Evolutionary conservation across 2,113 vertebrate species (phyloP), one percentile per base, ranked within the genome.

Genomic region (Scatophagus argus): DNA sequence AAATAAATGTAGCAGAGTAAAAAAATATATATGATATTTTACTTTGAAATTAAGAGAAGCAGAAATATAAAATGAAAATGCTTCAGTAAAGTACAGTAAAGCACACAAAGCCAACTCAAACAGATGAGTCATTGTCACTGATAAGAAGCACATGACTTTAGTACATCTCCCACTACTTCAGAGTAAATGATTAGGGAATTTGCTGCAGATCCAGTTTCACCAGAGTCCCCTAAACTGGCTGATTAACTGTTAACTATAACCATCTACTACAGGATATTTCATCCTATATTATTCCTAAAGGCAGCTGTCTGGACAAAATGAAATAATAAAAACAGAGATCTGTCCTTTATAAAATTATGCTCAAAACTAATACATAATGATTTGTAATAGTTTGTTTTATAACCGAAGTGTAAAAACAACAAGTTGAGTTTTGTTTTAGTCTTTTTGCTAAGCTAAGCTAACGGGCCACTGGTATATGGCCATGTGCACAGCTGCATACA

Each of bases 41-140:
- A 32, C 34, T 49, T 21, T 36, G n/a, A 63, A n/a, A 52, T 69
- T 25, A 3, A 25, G 27, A 17, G 5, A 16, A 47, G 25, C 16
- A 39, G 16, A 25, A 61, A 27, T 31, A 31, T 16, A 63, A 43
- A 29, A 25, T 36, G 14, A 3, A 25, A 27, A 17, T 12, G 7
- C 38, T 31, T 69, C 17, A 32, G 14, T n/a, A n/a, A n/a, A n/a
- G n/a, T n/a, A n/a, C n/a, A n/a, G n/a, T n/a, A n/a, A 32, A 29
- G 34, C 36, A 61, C 17, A 67, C 31, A 31, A n/a, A n/a, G n/a
- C n/a, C n/a, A n/a, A 32, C 14, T 77, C 43, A 51, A 10, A 74
- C 17, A 43, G 23, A 58, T 36, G 23, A 54, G 38, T 70, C 65
- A 63, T 11, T 27, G 13, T 25, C 31, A 19, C 8, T 49, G 41